Base-by-base conservation (phyloP, 2,797 vertebrate genomes). In the Macroramphosus scolopax region DNA sequence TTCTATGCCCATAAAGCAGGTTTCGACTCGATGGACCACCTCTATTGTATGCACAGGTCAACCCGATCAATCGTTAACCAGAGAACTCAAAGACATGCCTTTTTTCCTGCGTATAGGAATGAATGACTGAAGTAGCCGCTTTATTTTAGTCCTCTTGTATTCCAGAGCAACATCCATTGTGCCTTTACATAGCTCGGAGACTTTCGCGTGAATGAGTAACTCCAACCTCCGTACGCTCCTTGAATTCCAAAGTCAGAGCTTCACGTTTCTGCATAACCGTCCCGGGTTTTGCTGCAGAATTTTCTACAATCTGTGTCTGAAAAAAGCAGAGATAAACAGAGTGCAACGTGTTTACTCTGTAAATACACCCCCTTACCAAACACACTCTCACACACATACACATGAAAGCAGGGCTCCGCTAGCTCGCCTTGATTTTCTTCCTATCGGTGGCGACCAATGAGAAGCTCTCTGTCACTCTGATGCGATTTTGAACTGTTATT, bases 1-100 rank as follows among this genome's bases (percentile, higher is more conserved):
- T 58, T 51, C 30, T 46, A 7, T 43, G 35, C 16, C 47, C 28
- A 14, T 37, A 1, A 54, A 52, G 37, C 54, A 31, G 29, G 33
- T 62, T 63, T 65, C 30, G 32, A 31, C 26, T 13, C 25, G 36
- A 46, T 32, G 30, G 51, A 44, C 29, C 11, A 29, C 63, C 42
- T 54, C 28, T 56, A 54, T 40, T 73, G 36, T 63, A 29, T 18
- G 14, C 35, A 29, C 68, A 55, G 54, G 61, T 55, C 42, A 14
- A 6, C 61, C 39, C 16, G 47, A 77, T 84, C 40, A 85, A 78
- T 84, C 58, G 85, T 85, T 86, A 81, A 80, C 81, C 28, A 20
- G 49, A 52, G 28, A 57, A 51, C 49, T 56, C 37, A 71, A 53
- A 66, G 48, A 45, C 16, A 6, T 52, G 44, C 47, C 16, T 51